Base-by-base conservation (phyloP, 1,140 invertebrate species). In the Cherax destructor region DNA sequence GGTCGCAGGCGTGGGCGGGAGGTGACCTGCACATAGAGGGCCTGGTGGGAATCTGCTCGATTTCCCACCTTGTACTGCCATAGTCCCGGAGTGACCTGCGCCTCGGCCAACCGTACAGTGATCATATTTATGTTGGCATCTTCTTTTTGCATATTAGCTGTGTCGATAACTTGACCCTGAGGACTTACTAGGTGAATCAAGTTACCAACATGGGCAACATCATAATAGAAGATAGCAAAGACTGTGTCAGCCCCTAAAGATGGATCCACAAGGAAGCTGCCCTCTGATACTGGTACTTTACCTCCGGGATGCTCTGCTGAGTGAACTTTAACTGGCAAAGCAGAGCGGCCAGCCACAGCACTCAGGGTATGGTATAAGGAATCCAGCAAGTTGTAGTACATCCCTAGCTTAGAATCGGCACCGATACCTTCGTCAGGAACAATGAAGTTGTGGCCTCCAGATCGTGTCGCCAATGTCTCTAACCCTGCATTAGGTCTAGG, bases 151-250 rank as follows among this genome's bases (percentile, higher is more conserved):
- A 93, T 93, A 84, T 93, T 93, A 50, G 88, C 89, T 30, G 92
- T 93, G 85, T 93, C 92, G 41, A 93, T 93, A 18, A 92, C 92
- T 79, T 93, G 92, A 18, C 85, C 79, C 47, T 93, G 87, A n/a
- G 92, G 92, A 76, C 85, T 93, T 11, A 92, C 91, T 10, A 93
- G 91, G 78, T 93, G 92, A 59, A 93, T 91, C 21, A 83, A 50
- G 79, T 94, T 92, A 21, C 93, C 93, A 24, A 94, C 93, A 72
- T 94, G 93, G 4, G 92, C 86, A 16, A 93, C 88, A 81, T 93
- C 92, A 72, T 94, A 94, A 83, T 93, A 94, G 83, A 93, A 94
- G 56, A 94, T 92, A 3, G 92, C 93, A 76, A 94, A 93, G 18
- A 93, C 88, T 1, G 93, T 94, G 87, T 94, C 93, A n/a, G 93